These are phyloP conservation scores for Lumbricus terrestris DNA, from an alignment of 2,888 invertebrate genomes.

Conservation along the genomic window DNA sequence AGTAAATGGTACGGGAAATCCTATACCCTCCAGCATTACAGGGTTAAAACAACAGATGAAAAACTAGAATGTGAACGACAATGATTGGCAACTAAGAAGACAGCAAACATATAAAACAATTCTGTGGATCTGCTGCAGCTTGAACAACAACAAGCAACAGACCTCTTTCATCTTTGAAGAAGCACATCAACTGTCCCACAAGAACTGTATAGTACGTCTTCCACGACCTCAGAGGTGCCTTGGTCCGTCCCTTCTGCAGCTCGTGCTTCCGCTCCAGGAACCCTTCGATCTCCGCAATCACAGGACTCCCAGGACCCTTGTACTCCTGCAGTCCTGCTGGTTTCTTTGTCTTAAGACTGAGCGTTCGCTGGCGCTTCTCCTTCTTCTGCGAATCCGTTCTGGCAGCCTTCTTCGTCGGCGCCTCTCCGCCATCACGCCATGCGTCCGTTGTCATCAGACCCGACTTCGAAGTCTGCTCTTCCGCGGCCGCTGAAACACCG, in stretches of 20 bases:
- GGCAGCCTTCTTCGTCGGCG: conserved; percentile 29
- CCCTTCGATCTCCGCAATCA: conserved; percentile 89
- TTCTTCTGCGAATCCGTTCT: conserved; percentile 39
- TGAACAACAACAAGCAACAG: neutral
- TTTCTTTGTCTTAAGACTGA: conserved; percentile 89
- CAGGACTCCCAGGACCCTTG: conserved; percentile 62
- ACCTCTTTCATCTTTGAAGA: conserved; percentile 87
- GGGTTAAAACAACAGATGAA: neutral
- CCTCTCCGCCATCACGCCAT: conserved; percentile 30
- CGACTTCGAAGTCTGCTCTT: neutral
- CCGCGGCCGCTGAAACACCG: neutral
- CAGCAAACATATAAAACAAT: neutral
- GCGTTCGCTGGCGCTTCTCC: conserved; percentile 68
- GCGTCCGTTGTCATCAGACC: conserved; percentile 34
- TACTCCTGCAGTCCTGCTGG: conserved; percentile 42
- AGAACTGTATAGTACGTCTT: conserved; percentile 89
- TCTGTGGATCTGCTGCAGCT: neutral
- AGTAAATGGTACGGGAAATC: too few relatives aligned
- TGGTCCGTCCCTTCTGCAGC: conserved; percentile 85
- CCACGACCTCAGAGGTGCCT: conserved; percentile 85
- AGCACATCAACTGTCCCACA: conserved; percentile 93
- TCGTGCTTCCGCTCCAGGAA: conserved; percentile 91
- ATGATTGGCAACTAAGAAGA: neutral
- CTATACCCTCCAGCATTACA: too few relatives aligned
- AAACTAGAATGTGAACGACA: neutral